Evolutionary conservation across 2,113 vertebrate genomes (phyloP).

Genomic region (Rutilus rutilus): DNA sequence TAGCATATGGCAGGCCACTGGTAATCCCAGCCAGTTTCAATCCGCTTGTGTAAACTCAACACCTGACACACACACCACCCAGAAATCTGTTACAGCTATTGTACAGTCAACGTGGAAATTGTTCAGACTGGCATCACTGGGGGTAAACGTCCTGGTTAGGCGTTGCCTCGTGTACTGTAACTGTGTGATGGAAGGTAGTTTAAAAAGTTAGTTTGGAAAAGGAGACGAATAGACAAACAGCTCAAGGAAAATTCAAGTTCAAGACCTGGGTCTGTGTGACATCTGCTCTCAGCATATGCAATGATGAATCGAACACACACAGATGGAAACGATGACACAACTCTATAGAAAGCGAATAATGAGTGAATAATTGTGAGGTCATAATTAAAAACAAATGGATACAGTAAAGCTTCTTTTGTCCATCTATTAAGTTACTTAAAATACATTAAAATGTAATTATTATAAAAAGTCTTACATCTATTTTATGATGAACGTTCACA

Average conservation of each 20-base stretch:
- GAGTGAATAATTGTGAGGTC: background rate
- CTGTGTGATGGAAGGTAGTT: background rate
- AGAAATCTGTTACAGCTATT: conserved; percentile 10
- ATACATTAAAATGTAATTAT: background rate
- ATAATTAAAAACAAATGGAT: conserved; percentile 26
- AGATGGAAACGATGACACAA: background rate
- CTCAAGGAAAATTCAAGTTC: background rate
- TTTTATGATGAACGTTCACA: background rate
- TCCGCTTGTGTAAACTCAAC: conserved; percentile 48
- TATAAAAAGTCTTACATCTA: background rate
- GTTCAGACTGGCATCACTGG: background rate
- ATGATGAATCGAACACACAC: background rate
- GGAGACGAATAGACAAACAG: background rate
- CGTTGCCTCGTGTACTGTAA: background rate
- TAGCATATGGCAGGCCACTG: conserved; percentile 29
- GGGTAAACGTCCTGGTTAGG: background rate
- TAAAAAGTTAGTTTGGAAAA: background rate
- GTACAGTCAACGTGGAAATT: background rate
- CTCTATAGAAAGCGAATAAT: background rate
- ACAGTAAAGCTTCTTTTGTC: background rate
- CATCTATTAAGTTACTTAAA: background rate
- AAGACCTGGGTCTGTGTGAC: background rate
- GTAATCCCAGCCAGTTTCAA: conserved; percentile 45
- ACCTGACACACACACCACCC: conserved; percentile 6
- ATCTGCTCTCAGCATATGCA: background rate